Percentiles rank a stretch among this genome's conserved stretches.
Conservation (phyloP, 2,113 vertebrate species). For the Oxyruncus cristatus region DNA sequence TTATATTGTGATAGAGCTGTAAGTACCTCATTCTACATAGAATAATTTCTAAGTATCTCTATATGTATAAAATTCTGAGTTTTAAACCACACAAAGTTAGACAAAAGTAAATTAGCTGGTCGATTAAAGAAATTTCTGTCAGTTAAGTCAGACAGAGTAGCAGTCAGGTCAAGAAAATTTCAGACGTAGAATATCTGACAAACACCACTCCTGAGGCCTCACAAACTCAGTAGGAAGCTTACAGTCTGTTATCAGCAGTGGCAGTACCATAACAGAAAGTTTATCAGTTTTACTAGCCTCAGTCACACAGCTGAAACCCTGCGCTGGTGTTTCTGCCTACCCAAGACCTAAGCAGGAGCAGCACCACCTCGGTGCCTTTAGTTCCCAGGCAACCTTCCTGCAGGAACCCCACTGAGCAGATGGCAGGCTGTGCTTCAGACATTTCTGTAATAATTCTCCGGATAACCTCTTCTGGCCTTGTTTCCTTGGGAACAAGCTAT, state of each 20-base stretch:
- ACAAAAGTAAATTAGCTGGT: not conserved
- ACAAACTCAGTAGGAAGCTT: not conserved
- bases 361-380: rapidly evolving
- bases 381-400: not conserved
- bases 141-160: not conserved
- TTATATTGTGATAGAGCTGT: not conserved
- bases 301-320: not conserved
- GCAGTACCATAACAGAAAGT: not conserved
- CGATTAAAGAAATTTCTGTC: not conserved
- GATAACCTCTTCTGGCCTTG: not conserved
- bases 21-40: not conserved
- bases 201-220: not conserved
- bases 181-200: not conserved
- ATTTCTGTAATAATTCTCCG: not conserved
- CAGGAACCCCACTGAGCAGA: rapidly evolving
- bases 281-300: not conserved
- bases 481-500: not conserved
- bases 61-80: not conserved
- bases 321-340: not conserved
- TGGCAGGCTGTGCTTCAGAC: not conserved
- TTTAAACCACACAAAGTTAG: not conserved
- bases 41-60: not conserved
- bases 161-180: not conserved
- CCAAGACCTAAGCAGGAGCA: not conserved
- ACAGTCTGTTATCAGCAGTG: not conserved